A percentile compares a stretch with the other conserved stretches of the same genome.
Conservation (phyloP, 2,888 invertebrate species). For the Chrysolina haemoptera region DNA sequence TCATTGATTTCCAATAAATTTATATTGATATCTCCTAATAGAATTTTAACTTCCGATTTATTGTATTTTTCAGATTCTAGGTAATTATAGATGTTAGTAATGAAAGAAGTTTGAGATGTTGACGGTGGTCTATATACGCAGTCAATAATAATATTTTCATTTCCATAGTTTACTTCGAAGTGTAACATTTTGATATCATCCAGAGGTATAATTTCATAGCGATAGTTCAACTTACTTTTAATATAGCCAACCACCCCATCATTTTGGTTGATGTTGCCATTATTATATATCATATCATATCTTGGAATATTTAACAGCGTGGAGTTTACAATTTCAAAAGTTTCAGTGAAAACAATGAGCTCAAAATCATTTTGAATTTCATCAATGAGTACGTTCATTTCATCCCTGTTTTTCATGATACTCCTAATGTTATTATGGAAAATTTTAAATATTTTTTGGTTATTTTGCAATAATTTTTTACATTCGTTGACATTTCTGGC, state of each 20-base stretch:
- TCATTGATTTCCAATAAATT: conserved; percentile 5
- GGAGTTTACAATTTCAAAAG: conserved; percentile 17
- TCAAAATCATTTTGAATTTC: conserved; percentile 20
- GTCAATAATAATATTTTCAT: conserved; percentile 12
- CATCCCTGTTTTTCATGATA: conserved; percentile 20
- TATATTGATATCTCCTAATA: conserved; percentile 6
- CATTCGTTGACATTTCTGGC: conserved; percentile 9
- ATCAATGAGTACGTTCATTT: conserved; percentile 14
- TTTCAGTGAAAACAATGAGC: conserved; percentile 22
- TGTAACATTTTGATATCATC: conserved; percentile 20
- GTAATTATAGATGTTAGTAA: conserved; percentile 15
- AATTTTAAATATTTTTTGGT: conserved; percentile 19
- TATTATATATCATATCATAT: conserved; percentile 18
- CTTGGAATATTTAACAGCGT: conserved; percentile 18
- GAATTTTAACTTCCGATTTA: conserved; percentile 3
- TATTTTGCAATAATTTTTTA: conserved; percentile 2
- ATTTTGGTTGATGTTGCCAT: conserved; percentile 19
- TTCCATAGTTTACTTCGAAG: conserved; percentile 8
- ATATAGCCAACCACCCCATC: conserved; percentile 18
- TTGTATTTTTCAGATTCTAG: conserved; percentile 14
- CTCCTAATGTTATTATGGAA: conserved; percentile 22
- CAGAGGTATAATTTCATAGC: conserved; percentile 8
- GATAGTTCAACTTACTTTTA: conserved; percentile 1
- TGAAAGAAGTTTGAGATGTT: conserved; percentile 10
- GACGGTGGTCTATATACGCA: conserved; percentile 22